Evolutionary conservation across 2,888 invertebrate species (phyloP), one percentile per base, ranked within the genome.

Genomic region (Habroteleia sp.): DNA sequence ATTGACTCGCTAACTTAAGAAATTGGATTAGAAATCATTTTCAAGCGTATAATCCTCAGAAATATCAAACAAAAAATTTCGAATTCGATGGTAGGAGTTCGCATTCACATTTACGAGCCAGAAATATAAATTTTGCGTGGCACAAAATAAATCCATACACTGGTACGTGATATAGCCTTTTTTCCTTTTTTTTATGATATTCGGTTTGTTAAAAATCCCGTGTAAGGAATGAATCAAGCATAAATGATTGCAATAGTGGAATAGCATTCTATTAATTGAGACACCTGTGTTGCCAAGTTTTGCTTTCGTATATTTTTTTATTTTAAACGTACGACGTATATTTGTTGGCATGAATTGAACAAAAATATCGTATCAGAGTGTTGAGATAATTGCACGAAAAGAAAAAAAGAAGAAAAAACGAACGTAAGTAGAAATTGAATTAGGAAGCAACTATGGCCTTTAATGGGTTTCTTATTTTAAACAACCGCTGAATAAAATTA

Each of bases 101-200:
- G n/a, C n/a, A 37, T 37, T 37, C 37, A 16, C 16, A 54, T 63
- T 71, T 52, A 62, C 71, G 62, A 62, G 39, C 54, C 23, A 23
- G 73, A 79, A 78, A 79, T 79, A 78, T 79, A 79, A 78, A 78
- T 77, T 78, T 74, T 66, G 54, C 46, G 44, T 69, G 54, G 62
- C 66, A 56, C 71, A 66, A 76, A 78, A 78, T 78, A 77, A 77
- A 79, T 79, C 72, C 56, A 72, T 48, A 52, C 46, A 39, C n/a
- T 29, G 46, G 50, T 71, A 78, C 78, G 77, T 77, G 78, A 77
- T 74, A 76, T 69, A 69, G 65, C 68, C 20, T 74, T 74, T 71
- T 75, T 75, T 74, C 72, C 58, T 66, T 52, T 65, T 71, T 71
- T 58, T 44, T 48, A 79, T 71, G 50, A 65, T 62, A 71, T 71